Percentiles rank a stretch among this genome's conserved stretches.
Evolutionary conservation across 1,140 invertebrate species (phyloP).

Genomic region (Drosophila aff.): DNA sequence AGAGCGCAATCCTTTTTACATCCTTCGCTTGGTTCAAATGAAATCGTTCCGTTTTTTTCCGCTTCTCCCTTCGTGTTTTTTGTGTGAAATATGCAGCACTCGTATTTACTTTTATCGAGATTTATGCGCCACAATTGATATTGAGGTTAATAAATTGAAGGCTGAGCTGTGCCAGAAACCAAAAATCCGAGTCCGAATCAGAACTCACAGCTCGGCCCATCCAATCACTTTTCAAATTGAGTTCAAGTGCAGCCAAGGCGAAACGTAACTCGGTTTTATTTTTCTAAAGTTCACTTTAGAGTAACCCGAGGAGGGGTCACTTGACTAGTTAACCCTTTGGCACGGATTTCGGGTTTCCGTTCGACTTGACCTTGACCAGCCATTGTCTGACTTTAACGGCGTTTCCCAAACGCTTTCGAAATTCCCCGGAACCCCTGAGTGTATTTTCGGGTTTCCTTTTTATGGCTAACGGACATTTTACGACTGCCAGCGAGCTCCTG

Average conservation of each 20-base stretch:
- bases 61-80: conserved; percentile 16
- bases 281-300: conserved; percentile 60
- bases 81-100: conserved; percentile 70
- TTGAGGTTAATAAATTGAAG: conserved; percentile 83
- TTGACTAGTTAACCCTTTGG: conserved; percentile 71
- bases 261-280: conserved; percentile 37
- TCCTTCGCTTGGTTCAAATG: conserved; percentile 69
- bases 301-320: conserved; percentile 46
- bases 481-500: conserved; percentile 18
- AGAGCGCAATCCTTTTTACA: conserved; percentile 78
- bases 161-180: conserved; percentile 51
- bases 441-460: conserved; percentile 49
- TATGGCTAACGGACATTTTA: conserved; percentile 40
- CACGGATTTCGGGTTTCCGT: conserved; percentile 34
- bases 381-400: conserved; percentile 55
- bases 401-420: conserved; percentile 24
- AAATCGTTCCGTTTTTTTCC: conserved; percentile 60
- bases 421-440: conserved; percentile 51
- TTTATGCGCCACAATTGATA: conserved; percentile 82
- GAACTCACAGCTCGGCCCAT: conserved; percentile 15
- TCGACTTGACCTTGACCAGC: conserved; percentile 51
- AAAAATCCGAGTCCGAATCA: conserved; percentile 23
- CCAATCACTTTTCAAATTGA: conserved; percentile 68
- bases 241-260: conserved; percentile 74
- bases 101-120: conserved; percentile 82